Conservation (phyloP, 1,140 invertebrate species). For the Drosophila saltans region DNA sequence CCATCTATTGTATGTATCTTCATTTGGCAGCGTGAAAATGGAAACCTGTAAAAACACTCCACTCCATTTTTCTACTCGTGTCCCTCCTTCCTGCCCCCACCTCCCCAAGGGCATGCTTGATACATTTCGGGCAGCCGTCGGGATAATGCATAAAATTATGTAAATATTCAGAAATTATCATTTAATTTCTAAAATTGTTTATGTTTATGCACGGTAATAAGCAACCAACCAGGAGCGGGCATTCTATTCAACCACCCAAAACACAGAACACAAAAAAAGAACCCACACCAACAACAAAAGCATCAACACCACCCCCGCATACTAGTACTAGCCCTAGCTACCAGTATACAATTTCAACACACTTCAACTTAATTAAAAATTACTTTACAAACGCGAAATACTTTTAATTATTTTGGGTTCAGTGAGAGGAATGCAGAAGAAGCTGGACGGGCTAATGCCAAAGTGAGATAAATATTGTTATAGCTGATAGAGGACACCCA, state of each 20-base stretch:
- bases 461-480: constrained; percentile 41
- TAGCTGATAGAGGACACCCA: background rate
- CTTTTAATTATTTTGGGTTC: constrained; percentile 81
- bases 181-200: constrained; percentile 82
- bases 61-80: background rate
- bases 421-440: constrained; percentile 69
- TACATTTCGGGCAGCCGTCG: constrained; percentile 23
- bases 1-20: constrained; percentile 36
- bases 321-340: background rate
- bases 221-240: constrained; percentile 50
- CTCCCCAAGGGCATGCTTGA: background rate
- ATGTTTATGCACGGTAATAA: constrained; percentile 80
- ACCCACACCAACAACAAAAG: background rate
- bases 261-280: background rate
- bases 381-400: constrained; percentile 81
- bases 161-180: constrained; percentile 79
- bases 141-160: constrained; percentile 80
- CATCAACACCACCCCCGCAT: constrained; percentile 16
- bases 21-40: constrained; percentile 52
- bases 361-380: constrained; percentile 82
- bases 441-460: constrained; percentile 24
- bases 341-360: constrained; percentile 56
- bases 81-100: background rate
- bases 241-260: constrained; percentile 15
- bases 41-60: constrained; percentile 41